phyloP scores from a whole-genome alignment of 2,797 vertebrate genomes.

The Bradypodion ventrale region DNA sequence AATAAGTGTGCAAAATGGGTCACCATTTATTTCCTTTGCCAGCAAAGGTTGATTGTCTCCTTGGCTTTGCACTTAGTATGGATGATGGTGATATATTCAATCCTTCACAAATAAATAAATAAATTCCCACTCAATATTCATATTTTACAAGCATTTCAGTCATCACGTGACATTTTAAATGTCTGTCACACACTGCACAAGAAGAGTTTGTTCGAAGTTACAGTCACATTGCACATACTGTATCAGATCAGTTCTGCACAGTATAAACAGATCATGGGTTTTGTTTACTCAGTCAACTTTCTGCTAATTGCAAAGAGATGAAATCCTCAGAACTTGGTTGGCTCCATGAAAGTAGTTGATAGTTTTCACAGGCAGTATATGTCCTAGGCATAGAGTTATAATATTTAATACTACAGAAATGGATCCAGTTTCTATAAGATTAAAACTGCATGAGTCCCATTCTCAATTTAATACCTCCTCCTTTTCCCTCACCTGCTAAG shows the following conservation, averaged over 20 bases:
- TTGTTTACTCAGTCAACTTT: not conserved
- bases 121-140: not conserved
- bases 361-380: no score
- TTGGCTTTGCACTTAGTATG: slow-evolving; percentile 41
- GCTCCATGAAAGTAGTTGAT: not conserved
- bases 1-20: slow-evolving; percentile 81
- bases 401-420: not conserved
- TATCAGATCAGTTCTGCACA: not conserved
- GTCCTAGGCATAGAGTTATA: not conserved
- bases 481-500: no score
- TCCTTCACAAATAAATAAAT: not conserved
- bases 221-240: fast-evolving
- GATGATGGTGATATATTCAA: not conserved
- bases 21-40: slow-evolving; percentile 70
- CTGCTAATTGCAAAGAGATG: not conserved
- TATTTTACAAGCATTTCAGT: fast-evolving
- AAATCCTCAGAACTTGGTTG: not conserved
- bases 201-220: not conserved
- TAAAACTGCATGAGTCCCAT: no score
- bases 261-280: not conserved
- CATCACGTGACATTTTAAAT: not conserved
- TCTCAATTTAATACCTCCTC: no score
- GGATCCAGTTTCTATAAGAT: not conserved
- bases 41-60: slow-evolving; percentile 62
- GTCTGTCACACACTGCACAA: fast-evolving